Conservation (phyloP, 30 jellyfish, hydroid and myxozoan species). For the Aurelia sp. region DNA sequence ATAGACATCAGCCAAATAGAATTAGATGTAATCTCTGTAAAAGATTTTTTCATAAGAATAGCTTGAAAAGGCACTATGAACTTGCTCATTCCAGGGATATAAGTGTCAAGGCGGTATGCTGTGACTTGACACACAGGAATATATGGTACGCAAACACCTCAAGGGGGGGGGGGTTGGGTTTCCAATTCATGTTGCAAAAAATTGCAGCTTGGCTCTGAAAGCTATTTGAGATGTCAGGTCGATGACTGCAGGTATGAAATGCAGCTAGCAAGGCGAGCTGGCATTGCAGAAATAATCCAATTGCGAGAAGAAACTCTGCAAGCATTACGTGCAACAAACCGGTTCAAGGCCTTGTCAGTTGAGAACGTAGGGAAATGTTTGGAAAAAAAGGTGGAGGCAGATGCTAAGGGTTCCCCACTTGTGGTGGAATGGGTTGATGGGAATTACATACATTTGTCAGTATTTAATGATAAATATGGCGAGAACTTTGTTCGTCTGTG, state of each 20-base stretch:
- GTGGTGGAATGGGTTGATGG: conserved; percentile 30
- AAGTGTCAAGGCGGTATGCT: conserved; percentile 9
- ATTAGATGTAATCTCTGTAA: conserved; percentile 9
- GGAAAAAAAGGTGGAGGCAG: not conserved
- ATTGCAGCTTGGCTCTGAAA: not conserved
- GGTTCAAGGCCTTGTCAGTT: conserved; percentile 6
- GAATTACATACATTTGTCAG: conserved; percentile 23
- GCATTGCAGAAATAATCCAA: conserved; percentile 5
- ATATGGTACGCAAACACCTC: conserved; percentile 17
- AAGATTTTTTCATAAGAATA: not conserved
- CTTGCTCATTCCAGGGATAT: not conserved
- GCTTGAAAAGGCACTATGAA: conserved; percentile 7
- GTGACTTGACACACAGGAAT: conserved; percentile 10
- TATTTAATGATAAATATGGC: conserved; percentile 1
- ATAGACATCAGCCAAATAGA: not conserved
- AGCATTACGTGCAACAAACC: conserved; percentile 11
- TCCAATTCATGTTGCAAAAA: conserved; percentile 60
- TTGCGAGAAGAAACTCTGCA: not conserved
- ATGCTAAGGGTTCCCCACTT: not conserved
- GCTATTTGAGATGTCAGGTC: conserved; percentile 25
- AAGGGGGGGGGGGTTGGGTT: conserved; percentile 41
- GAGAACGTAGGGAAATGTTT: conserved; percentile 42
- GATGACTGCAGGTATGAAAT: conserved; percentile 22
- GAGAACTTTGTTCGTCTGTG: conserved; percentile 8
- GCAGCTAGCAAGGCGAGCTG: conserved; percentile 40